A percentile compares a stretch with the other conserved stretches of the same genome.
These are phyloP conservation scores for Apocrypta bakeri DNA, from an alignment of 1,140 invertebrate species.

Conservation along the genomic window DNA sequence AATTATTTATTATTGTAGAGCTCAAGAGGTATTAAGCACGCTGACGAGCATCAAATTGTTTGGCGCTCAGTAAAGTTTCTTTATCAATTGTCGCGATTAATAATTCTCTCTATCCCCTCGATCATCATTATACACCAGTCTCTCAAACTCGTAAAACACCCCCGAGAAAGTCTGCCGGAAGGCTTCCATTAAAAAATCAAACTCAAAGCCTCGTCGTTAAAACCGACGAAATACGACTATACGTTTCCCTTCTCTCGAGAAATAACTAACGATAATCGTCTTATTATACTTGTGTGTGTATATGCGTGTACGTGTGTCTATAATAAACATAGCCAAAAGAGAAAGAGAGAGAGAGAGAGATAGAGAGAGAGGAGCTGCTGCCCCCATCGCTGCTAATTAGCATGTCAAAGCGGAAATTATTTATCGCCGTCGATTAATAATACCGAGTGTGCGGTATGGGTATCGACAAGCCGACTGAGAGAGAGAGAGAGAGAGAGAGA, in stretches of 20 bases:
- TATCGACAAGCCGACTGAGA: neutral
- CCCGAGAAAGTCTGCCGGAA: neutral
- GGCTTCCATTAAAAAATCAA: neutral
- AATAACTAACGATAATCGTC: conserved; percentile 42
- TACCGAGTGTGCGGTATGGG: conserved; percentile 17
- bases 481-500: neutral
- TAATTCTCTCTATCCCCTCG: neutral
- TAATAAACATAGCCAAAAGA: neutral
- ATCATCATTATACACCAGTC: neutral
- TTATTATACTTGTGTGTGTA: conserved; percentile 18
- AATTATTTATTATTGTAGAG: neutral
- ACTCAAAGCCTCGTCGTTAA: conserved; percentile 2
- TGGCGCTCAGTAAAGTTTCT: neutral
- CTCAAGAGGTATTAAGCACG: neutral
- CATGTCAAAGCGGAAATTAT: conserved; percentile 50
- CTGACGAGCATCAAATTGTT: neutral
- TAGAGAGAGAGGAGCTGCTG: neutral
- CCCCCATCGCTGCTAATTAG: conserved; percentile 26
- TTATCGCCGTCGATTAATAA: conserved; percentile 47
- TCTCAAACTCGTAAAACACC: neutral
- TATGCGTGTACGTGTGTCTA: neutral
- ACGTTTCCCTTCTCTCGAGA: neutral
- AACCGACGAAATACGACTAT: conserved; percentile 8
- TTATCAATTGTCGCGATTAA: conserved; percentile 9
- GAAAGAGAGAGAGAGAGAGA: neutral